Conservation (phyloP, 2,113 vertebrate genomes). For the Montifringilla adamsi region DNA sequence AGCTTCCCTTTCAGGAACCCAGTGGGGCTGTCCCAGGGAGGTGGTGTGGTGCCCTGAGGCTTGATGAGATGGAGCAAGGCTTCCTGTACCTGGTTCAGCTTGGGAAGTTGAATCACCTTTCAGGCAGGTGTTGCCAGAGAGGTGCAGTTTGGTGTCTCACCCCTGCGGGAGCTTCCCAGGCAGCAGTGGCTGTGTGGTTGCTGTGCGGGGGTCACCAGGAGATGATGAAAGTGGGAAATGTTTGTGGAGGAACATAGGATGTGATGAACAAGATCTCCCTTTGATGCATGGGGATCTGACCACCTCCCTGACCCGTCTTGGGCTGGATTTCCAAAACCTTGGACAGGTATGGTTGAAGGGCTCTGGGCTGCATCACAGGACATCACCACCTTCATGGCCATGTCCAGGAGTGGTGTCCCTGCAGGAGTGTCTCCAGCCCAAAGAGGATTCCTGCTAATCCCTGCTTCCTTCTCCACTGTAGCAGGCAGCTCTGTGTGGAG, state of each 20-base stretch:
- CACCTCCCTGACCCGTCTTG: neutral
- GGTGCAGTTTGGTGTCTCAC: neutral
- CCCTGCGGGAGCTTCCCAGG: neutral
- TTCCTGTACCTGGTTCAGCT: neutral
- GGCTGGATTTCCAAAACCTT: neutral
- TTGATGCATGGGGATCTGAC: neutral
- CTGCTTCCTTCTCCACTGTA: rapidly evolving
- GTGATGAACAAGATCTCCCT: neutral
- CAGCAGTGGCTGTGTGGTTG: neutral
- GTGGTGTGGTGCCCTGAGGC: neutral
- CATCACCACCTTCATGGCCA: neutral
- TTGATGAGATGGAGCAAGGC: neutral
- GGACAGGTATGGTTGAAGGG: neutral
- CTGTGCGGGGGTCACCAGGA: neutral
- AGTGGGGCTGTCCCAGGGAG: neutral
- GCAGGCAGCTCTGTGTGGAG: neutral
- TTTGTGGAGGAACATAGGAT: neutral
- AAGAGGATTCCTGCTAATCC: neutral
- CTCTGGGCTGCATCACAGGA: neutral
- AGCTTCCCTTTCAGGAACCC: neutral
- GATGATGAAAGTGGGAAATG: neutral
- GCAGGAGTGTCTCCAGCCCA: neutral
- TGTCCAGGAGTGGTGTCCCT: neutral
- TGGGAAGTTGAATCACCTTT: neutral
- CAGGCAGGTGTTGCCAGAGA: rapidly evolving